A percentile compares a stretch with the other conserved stretches of the same genome.
phyloP scores from a whole-genome alignment of 2,113 vertebrate genomes.

The Cynocephalus volans region DNA sequence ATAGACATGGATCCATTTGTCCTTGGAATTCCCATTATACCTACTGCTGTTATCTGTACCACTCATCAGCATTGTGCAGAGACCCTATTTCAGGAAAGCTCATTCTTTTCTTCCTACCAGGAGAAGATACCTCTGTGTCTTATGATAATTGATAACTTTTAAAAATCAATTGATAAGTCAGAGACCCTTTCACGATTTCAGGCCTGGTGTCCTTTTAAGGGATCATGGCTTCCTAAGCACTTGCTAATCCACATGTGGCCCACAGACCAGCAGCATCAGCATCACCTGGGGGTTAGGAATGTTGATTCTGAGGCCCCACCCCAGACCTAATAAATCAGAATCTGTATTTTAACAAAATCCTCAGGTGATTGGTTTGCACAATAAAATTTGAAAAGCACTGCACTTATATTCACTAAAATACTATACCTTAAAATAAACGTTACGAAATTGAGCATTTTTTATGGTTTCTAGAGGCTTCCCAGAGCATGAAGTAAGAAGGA shows the following conservation, averaged over 20 bases:
- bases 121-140: background rate
- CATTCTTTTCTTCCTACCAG: background rate
- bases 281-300: background rate
- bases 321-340: background rate
- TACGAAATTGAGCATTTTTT: background rate
- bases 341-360: background rate
- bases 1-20: background rate
- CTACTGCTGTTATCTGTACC: background rate
- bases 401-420: background rate
- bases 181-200: background rate
- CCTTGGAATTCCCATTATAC: background rate
- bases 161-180: background rate
- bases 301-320: background rate
- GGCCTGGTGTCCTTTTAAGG: background rate
- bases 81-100: background rate
- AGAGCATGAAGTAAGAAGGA: constrained; percentile 8
- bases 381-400: background rate
- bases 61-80: background rate
- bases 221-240: background rate
- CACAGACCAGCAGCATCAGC: background rate
- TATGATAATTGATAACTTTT: background rate
- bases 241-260: background rate
- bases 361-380: background rate
- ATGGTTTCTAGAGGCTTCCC: background rate
- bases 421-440: background rate